Percentiles rank a stretch among this genome's conserved stretches.
These are phyloP conservation scores for Podocnemis expansa DNA, from an alignment of 2,113 vertebrate species.

Conservation along the genomic window DNA sequence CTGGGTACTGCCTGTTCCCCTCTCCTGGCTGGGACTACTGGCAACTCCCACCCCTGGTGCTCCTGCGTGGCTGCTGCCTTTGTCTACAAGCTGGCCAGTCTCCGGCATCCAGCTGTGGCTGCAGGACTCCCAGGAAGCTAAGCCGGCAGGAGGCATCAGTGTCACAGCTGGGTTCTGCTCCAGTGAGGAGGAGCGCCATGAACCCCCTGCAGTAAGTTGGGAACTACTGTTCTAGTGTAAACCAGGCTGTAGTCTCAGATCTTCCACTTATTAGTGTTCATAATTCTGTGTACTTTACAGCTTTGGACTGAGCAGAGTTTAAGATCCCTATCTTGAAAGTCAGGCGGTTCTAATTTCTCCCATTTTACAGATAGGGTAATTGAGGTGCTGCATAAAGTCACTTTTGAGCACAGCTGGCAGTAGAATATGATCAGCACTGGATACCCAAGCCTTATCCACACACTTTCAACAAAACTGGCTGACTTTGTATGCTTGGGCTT, in stretches of 20 bases:
- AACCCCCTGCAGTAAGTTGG: no score
- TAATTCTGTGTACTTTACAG: not conserved
- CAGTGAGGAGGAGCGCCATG: no score
- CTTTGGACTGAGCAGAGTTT: not conserved
- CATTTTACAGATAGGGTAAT: not conserved
- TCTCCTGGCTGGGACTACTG: no score
- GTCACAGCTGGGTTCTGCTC: no score
- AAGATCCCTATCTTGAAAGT: not conserved
- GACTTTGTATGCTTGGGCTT: not conserved
- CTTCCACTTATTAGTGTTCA: not conserved
- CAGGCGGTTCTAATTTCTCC: not conserved
- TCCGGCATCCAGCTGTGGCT: no score
- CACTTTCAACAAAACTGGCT: not conserved
- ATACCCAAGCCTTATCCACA: not conserved
- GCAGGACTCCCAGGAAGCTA: no score
- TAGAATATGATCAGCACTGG: not conserved
- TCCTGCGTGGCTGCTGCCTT: no score
- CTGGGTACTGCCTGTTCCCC: no score
- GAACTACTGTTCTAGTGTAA: not conserved
- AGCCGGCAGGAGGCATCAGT: no score
- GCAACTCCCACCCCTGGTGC: no score
- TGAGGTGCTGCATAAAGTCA: not conserved
- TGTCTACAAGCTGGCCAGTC: no score
- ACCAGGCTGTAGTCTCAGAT: not conserved
- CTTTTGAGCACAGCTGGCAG: not conserved